Conservation (phyloP, 2,113 vertebrate species). For the Stigmatopora nigra region DNA sequence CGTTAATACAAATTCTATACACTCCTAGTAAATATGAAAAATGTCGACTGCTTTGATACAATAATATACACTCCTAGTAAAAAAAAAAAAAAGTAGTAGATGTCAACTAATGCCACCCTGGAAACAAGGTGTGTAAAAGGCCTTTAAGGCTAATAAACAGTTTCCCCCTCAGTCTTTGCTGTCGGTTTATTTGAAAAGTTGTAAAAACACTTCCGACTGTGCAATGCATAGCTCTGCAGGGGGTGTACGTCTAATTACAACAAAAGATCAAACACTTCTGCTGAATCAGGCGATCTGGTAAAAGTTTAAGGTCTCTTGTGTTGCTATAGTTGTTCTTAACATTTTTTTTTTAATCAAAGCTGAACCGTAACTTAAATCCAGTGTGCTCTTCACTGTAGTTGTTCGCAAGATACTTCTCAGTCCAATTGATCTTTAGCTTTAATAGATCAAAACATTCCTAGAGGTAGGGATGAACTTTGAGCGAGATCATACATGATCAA, state of each 20-base stretch:
- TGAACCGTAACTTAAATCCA: neutral
- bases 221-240: slow-evolving; percentile 14
- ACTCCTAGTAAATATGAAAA: neutral
- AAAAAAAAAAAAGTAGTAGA: slow-evolving; percentile 1
- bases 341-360: neutral
- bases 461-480: slow-evolving; percentile 23
- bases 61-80: too few relatives aligned
- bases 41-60: too few relatives aligned
- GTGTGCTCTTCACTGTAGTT: slow-evolving; percentile 5
- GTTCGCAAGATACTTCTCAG: neutral
- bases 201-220: slow-evolving; percentile 32
- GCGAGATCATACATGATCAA: slow-evolving; percentile 27
- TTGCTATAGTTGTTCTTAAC: too few relatives aligned
- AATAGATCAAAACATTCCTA: too few relatives aligned
- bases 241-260: slow-evolving; percentile 32
- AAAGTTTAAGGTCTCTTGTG: neutral
- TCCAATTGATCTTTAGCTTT: neutral
- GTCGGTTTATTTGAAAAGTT: slow-evolving; percentile 31
- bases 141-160: slow-evolving; percentile 13
- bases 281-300: slow-evolving; percentile 5
- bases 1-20: neutral
- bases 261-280: slow-evolving; percentile 9
- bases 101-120: slow-evolving; percentile 28
- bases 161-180: slow-evolving; percentile 25
- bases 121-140: slow-evolving; percentile 25